Conservation (phyloP, 2,113 vertebrate species). For the Gambusia affinis region DNA sequence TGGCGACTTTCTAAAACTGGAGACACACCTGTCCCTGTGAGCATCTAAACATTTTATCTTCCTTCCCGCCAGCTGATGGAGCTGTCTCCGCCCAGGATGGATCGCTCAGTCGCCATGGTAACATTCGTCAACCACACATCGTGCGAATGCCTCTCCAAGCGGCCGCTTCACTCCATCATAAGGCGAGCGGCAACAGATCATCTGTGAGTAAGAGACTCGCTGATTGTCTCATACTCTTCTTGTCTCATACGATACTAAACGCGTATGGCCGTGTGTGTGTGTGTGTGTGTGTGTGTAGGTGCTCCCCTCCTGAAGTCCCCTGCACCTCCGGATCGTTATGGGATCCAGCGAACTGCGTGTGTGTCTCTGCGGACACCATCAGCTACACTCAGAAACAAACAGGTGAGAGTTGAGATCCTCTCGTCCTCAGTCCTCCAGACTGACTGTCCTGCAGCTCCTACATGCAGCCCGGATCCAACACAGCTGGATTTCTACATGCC, state of each 20-base stretch:
- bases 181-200: slow-evolving; percentile 65
- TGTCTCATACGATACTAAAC: neutral
- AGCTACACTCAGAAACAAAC: slow-evolving; percentile 62
- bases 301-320: slow-evolving; percentile 66
- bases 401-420: slow-evolving; percentile 40
- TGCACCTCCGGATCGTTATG: slow-evolving; percentile 68
- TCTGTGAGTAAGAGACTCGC: slow-evolving; percentile 64
- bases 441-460: too few species aligned
- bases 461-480: too few species aligned
- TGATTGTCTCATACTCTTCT: neutral
- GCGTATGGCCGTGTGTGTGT: slow-evolving; percentile 10
- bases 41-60: neutral
- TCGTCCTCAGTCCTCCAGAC: too few species aligned
- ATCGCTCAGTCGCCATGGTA: slow-evolving; percentile 62
- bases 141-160: slow-evolving; percentile 71
- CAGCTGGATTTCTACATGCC: too few species aligned
- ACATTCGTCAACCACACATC: slow-evolving; percentile 78
- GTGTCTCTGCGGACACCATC: slow-evolving; percentile 57
- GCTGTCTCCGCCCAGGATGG: slow-evolving; percentile 63
- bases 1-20: too few species aligned
- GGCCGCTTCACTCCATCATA: slow-evolving; percentile 76
- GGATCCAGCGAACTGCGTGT: slow-evolving; percentile 71
- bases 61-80: slow-evolving; percentile 67
- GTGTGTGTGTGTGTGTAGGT: slow-evolving; percentile 52
- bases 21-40: neutral